phyloP scores from a whole-genome alignment of 2,888 invertebrate genomes.

The Conops quadrifasciatus region DNA sequence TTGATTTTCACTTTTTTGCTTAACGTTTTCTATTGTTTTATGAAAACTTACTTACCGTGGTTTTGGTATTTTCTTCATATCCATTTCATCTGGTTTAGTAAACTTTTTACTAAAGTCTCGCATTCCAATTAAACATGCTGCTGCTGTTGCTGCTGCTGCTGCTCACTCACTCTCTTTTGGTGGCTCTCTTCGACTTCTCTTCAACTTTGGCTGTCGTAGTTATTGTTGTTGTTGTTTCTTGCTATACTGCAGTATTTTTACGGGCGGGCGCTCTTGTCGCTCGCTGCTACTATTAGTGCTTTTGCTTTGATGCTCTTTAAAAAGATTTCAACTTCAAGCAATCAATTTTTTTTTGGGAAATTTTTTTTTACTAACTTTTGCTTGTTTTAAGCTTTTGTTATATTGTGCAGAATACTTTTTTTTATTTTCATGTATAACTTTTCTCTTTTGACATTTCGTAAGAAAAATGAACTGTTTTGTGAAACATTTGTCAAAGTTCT shows the following conservation, averaged over 20 bases:
- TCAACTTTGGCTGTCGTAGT: conserved; percentile 19
- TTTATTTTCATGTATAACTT: conserved; percentile 15
- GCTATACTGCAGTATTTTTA: not conserved
- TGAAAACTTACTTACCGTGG: conserved; percentile 53
- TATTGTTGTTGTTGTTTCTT: conserved; percentile 19
- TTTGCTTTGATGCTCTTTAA: no score
- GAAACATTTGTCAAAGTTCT: conserved; percentile 19
- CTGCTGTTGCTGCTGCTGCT: conserved; percentile 16
- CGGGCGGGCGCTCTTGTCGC: no score
- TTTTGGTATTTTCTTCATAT: conserved; percentile 55
- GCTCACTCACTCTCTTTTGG: conserved; percentile 22
- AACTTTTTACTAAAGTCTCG: conserved; percentile 51
- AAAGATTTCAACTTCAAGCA: no score
- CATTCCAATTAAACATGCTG: conserved; percentile 48
- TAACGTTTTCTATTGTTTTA: not conserved
- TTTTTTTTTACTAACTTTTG: no score
- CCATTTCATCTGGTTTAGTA: conserved; percentile 54
- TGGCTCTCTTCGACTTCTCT: conserved; percentile 20
- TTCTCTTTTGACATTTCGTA: conserved; percentile 12
- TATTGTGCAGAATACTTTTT: not conserved
- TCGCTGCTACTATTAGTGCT: no score
- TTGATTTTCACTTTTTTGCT: not conserved
- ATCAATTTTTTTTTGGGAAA: no score
- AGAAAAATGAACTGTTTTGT: conserved; percentile 3
- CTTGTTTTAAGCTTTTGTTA: no score